Conservation (phyloP, 2,113 vertebrate species). For the Platanista minor region DNA sequence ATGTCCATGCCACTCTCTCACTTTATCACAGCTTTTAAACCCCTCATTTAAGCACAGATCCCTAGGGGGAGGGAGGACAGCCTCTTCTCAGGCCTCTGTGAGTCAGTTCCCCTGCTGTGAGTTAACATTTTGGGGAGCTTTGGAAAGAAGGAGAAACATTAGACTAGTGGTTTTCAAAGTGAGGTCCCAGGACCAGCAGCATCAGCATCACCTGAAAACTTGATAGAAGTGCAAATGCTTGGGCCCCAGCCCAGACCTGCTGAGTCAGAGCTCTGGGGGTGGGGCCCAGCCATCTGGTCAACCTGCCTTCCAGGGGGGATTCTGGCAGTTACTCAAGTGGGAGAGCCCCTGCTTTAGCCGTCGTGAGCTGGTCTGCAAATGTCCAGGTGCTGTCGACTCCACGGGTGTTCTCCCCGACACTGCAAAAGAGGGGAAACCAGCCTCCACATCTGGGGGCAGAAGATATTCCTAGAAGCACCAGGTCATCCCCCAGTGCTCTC, state of each 20-base stretch:
- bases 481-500: neutral
- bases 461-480: slow-evolving; percentile 30
- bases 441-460: neutral
- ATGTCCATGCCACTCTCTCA: too few species aligned
- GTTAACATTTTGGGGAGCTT: neutral
- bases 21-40: too few species aligned
- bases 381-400: too few species aligned
- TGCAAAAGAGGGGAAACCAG: neutral
- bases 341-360: neutral
- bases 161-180: neutral
- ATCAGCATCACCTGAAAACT: neutral
- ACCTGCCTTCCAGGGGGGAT: neutral
- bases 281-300: neutral
- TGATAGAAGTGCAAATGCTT: neutral
- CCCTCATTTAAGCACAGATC: neutral
- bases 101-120: neutral
- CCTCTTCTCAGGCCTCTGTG: neutral
- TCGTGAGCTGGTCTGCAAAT: neutral
- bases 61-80: too few species aligned
- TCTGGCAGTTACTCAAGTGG: neutral
- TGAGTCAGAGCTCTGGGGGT: neutral
- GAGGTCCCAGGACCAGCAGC: neutral
- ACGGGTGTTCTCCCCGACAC: neutral
- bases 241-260: neutral
- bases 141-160: neutral